Percentiles rank a stretch among this genome's conserved stretches.
Evolutionary conservation across 1,140 invertebrate genomes (phyloP).

Genomic region (Brachionus paranguensis): DNA sequence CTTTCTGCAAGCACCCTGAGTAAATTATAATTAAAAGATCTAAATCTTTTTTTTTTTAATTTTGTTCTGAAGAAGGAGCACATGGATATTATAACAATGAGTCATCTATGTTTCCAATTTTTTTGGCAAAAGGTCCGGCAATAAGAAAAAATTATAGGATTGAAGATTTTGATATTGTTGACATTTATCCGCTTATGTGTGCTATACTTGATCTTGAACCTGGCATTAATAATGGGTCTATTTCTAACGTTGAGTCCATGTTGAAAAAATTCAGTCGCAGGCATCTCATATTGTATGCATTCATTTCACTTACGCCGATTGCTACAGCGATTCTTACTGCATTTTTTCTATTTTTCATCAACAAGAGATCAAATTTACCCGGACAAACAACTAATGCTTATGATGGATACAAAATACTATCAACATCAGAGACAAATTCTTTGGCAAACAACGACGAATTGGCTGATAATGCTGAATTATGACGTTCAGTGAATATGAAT

Average conservation of each 20-base stretch:
- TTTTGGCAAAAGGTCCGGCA: constrained; percentile 64
- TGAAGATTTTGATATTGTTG: constrained; percentile 62
- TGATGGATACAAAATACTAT: constrained; percentile 33
- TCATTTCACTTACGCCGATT: constrained; percentile 44
- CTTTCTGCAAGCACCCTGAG: constrained; percentile 57
- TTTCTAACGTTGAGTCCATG: constrained; percentile 6
- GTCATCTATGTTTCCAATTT: constrained; percentile 64
- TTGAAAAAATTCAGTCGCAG: constrained; percentile 53
- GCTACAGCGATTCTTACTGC: not conserved
- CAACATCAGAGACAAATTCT: not conserved
- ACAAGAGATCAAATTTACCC: constrained; percentile 9
- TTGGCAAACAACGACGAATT: not conserved
- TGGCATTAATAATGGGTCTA: constrained; percentile 16
- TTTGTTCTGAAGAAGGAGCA: constrained; percentile 57
- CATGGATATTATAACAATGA: constrained; percentile 65
- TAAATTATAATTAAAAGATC: constrained; percentile 51
- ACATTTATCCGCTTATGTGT: constrained; percentile 61
- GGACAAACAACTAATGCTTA: constrained; percentile 30
- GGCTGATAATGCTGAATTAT: not conserved
- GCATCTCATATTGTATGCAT: constrained; percentile 48
- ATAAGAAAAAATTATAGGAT: constrained; percentile 59
- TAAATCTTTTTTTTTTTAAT: constrained; percentile 46
- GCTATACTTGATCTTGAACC: not conserved
- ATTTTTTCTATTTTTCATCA: constrained; percentile 16
- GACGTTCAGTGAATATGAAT: not conserved